Evolutionary conservation across 2,113 vertebrate species (phyloP).

Genomic region (Emydocephalus ijimae): DNA sequence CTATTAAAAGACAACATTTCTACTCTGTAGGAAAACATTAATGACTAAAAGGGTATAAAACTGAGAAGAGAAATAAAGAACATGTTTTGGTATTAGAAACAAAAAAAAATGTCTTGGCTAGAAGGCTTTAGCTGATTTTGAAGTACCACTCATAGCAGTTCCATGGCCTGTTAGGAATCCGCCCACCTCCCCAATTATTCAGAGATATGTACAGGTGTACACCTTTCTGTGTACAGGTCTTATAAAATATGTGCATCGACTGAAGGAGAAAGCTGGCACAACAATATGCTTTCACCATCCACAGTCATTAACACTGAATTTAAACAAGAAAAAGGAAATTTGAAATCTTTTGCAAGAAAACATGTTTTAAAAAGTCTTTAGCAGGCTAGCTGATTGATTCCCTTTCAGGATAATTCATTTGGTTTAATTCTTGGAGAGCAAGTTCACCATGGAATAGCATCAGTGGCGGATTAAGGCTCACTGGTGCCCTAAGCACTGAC

Average conservation of each 20-base stretch:
- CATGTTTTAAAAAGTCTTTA: not conserved
- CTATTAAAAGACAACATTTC: not conserved
- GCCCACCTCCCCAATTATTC: not conserved
- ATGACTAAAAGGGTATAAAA: not conserved
- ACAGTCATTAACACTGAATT: not conserved
- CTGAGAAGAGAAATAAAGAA: not conserved
- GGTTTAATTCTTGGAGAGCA: not conserved
- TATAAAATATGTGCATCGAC: not conserved
- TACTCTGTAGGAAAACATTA: not conserved
- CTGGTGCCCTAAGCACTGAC: too few relatives aligned
- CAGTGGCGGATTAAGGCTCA: too few relatives aligned
- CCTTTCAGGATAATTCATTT: not conserved
- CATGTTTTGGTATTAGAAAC: too few relatives aligned
- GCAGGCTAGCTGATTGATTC: not conserved
- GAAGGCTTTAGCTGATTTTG: not conserved
- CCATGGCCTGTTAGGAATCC: not conserved
- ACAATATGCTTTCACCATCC: not conserved
- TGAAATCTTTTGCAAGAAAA: not conserved
- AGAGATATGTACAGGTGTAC: not conserved
- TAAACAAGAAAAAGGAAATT: too few relatives aligned
- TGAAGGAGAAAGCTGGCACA: not conserved
- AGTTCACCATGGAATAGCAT: not conserved
- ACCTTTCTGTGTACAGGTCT: not conserved
- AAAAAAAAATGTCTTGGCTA: not conserved
- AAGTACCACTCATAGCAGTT: too few relatives aligned